A percentile compares a stretch with the other conserved stretches of the same genome.
These are phyloP conservation scores for Chaetodon auriga DNA, from an alignment of 2,113 vertebrate species.

Conservation along the genomic window DNA sequence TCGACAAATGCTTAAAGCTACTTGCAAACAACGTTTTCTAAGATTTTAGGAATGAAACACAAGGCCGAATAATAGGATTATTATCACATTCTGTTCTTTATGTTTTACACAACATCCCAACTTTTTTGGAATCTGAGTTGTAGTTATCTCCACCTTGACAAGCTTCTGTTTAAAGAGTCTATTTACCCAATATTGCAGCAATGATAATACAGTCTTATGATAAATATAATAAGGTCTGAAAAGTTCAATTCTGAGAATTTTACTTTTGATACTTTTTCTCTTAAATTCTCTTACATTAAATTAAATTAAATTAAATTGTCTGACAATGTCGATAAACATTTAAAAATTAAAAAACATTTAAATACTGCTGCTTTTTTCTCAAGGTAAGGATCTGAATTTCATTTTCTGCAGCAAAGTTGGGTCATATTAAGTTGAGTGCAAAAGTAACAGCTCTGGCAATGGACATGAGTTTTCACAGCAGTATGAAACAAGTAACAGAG, in stretches of 20 bases:
- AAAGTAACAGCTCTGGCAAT: neutral
- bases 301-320: neutral
- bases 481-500: neutral
- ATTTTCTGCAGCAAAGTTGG: neutral
- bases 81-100: too few species aligned
- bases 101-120: too few species aligned
- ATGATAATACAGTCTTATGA: neutral
- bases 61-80: too few species aligned
- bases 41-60: neutral
- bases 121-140: too few species aligned
- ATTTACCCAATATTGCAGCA: neutral
- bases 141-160: neutral
- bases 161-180: neutral
- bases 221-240: neutral
- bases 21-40: neutral
- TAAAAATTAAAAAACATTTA: too few species aligned
- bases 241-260: neutral
- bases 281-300: too few species aligned
- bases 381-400: too few species aligned
- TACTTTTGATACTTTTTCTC: constrained; percentile 1
- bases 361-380: too few species aligned
- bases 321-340: too few species aligned
- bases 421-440: neutral
- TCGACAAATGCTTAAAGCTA: neutral
- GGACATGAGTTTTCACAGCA: constrained; percentile 5